Base-by-base conservation (phyloP, 2,888 invertebrate species). In the Xylota sylvarum region DNA sequence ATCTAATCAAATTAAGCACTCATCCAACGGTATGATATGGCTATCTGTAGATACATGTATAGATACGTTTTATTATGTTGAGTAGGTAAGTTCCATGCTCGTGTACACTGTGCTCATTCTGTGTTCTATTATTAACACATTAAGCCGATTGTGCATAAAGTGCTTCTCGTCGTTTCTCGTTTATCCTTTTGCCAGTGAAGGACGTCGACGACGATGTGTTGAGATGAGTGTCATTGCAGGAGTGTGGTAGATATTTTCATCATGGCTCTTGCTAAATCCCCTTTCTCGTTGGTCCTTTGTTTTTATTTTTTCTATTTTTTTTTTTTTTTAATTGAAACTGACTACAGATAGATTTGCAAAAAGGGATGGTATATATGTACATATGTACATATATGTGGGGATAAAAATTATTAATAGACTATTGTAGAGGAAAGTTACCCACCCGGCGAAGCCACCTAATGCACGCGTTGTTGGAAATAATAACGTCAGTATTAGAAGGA, bases 1-100 rank as follows among this genome's bases (percentile, higher is more conserved):
- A 69, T 32, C 43, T 78, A 78, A 78, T 78, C 43, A 55, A 78
- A 78, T 70, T 78, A 78, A 60, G 52, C 9, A 62, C 70, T 62
- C 78, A 78, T 70, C 62, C 52, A 60, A 62, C 52, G 19, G 58
- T 58, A 37, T 46, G 37, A 69, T 50, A 50, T 17, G 50, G 10
- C 6, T 56, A 43, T 19, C 14, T n/a, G 7, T 0, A 50, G 3
- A 12, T 27, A 5, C 17, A n/a, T 2, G 12, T 37, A 35, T 0
- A 17, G 4, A 35, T 5, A 19, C 30, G 35, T 58, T 37, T 19
- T n/a, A 4, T n/a, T 23, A 27, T 48, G 48, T 46, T 60, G 72
- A 12, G 62, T 37, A 40, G 60, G 32, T 46, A 14, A 35, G 6
- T 17, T 52, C 14, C 27, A 40, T 23, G 32, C 6, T 9, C 14